A percentile compares a stretch with the other conserved stretches of the same genome.
phyloP scores from a whole-genome alignment of 2,797 vertebrate genomes.

The Alosa sapidissima region DNA sequence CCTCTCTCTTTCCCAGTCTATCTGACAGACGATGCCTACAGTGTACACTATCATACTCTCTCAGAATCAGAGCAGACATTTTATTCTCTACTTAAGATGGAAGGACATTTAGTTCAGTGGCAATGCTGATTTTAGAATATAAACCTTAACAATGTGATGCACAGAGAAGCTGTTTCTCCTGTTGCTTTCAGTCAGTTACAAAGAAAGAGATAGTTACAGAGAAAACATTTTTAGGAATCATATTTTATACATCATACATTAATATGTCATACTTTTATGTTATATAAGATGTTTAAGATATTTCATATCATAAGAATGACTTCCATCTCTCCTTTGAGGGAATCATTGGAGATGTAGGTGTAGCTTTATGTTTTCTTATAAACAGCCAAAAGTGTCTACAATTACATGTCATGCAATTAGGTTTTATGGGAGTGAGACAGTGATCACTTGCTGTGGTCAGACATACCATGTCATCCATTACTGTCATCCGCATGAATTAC shows the following conservation, averaged over 20 bases:
- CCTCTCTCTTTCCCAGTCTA: constrained; percentile 8
- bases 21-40: constrained; percentile 5
- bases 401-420: background rate
- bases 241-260: too few species aligned
- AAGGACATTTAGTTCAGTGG: background rate
- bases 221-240: too few species aligned
- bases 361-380: constrained; percentile 60
- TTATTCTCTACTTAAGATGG: background rate
- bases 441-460: background rate
- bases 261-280: too few species aligned
- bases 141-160: background rate
- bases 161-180: background rate
- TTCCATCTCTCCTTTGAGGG: background rate
- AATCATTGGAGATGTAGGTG: background rate
- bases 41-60: background rate
- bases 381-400: constrained; percentile 22
- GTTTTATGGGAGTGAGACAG: background rate
- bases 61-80: background rate
- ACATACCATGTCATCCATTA: background rate
- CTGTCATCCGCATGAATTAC: background rate
- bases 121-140: background rate
- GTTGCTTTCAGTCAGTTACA: background rate
- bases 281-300: background rate
- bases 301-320: background rate
- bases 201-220: too few species aligned